Evolutionary conservation across 2,797 vertebrate genomes (phyloP).

Genomic region (Hoplostethus mediterraneus): DNA sequence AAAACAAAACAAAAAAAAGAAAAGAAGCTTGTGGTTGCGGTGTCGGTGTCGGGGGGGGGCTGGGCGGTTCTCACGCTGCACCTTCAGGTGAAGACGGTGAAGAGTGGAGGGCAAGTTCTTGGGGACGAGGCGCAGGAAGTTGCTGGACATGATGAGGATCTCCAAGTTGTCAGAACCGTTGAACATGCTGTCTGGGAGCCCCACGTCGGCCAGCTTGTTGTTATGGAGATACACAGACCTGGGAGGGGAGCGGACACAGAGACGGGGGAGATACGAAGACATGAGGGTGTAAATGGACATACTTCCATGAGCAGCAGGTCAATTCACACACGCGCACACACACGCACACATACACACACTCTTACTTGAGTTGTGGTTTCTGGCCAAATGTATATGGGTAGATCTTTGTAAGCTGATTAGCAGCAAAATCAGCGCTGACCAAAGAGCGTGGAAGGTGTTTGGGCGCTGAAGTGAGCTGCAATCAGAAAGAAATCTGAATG

Average conservation of each 20-base stretch:
- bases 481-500: slow-evolving; percentile 37
- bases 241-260: slow-evolving; percentile 10
- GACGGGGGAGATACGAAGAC: background rate
- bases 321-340: slow-evolving; percentile 12
- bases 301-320: background rate
- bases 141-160: slow-evolving; percentile 97
- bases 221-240: slow-evolving; percentile 99
- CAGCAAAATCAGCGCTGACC: slow-evolving; percentile 96
- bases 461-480: slow-evolving; percentile 92
- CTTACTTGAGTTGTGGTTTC: slow-evolving; percentile 94
- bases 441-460: slow-evolving; percentile 91
- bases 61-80: slow-evolving; percentile 51
- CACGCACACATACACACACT: slow-evolving; percentile 16
- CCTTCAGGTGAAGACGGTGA: slow-evolving; percentile 95
- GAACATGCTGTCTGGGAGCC: slow-evolving; percentile 93
- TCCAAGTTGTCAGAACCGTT: slow-evolving; percentile 92
- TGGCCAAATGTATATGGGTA: slow-evolving; percentile 95
- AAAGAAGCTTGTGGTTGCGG: background rate
- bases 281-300: background rate
- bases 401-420: slow-evolving; percentile 94
- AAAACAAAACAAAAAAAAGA: background rate
- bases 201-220: slow-evolving; percentile 94
- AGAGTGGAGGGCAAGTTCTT: slow-evolving; percentile 90
- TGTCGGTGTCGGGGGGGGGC: too few relatives aligned
- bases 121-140: slow-evolving; percentile 93